Percentiles rank a stretch among this genome's conserved stretches.
Evolutionary conservation across 1,140 invertebrate genomes (phyloP).

Genomic region (Platorchestia sp.): DNA sequence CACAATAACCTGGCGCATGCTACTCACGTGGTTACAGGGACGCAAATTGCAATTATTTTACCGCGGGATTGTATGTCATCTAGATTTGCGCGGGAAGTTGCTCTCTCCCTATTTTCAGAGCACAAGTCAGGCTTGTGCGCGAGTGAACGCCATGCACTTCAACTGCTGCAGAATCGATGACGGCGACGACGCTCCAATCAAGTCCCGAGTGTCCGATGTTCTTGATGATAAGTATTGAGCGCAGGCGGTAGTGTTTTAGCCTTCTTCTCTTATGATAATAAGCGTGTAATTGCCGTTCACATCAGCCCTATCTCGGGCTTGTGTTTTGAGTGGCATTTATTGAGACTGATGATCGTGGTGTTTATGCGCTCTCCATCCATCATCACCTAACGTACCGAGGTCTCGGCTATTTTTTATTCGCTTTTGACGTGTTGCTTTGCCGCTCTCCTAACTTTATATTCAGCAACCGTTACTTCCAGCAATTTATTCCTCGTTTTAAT

Average conservation of each 20-base stretch:
- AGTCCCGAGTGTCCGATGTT: neutral
- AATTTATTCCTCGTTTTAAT: neutral
- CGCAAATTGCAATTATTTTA: neutral
- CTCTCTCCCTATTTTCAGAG: neutral
- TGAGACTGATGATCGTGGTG: neutral
- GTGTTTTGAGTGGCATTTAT: neutral
- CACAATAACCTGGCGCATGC: neutral
- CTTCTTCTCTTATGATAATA: neutral
- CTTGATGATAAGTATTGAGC: neutral
- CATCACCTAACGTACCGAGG: neutral
- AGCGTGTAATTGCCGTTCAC: neutral
- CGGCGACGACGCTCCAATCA: neutral
- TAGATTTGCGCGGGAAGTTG: neutral
- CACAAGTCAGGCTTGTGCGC: neutral
- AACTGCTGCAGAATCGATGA: neutral
- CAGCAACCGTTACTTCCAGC: neutral
- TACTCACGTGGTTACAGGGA: neutral
- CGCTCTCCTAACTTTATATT: neutral
- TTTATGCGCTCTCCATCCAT: neutral
- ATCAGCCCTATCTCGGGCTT: neutral
- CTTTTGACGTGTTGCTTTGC: neutral
- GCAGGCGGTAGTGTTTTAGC: neutral
- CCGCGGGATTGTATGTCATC: neutral
- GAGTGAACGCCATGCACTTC: neutral
- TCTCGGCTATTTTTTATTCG: neutral